Conservation (phyloP, 2,888 invertebrate species). For the Tyria jacobaeae region DNA sequence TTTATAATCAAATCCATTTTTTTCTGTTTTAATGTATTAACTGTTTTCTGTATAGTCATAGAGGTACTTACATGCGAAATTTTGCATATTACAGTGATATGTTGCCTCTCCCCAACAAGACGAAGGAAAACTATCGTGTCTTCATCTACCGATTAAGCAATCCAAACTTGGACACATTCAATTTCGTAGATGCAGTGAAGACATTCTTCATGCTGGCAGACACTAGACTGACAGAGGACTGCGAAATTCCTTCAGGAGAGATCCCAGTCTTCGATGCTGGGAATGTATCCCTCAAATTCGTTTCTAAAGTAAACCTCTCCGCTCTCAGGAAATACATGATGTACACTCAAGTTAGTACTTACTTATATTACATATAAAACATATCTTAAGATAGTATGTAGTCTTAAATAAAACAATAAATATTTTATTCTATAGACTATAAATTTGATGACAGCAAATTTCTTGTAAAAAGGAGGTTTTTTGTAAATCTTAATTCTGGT, state of each 20-base stretch:
- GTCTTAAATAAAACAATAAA: too few species aligned
- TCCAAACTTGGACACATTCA: constrained; percentile 88
- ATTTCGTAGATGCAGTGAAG: constrained; percentile 89
- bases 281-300: constrained; percentile 88
- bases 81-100: constrained; percentile 86
- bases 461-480: not conserved
- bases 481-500: too few species aligned
- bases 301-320: constrained; percentile 88
- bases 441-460: too few species aligned
- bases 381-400: not conserved
- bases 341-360: constrained; percentile 87
- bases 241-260: constrained; percentile 88
- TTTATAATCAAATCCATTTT: too few species aligned
- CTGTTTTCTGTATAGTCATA: not conserved
- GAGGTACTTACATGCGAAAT: not conserved
- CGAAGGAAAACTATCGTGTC: constrained; percentile 89
- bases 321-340: constrained; percentile 90
- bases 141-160: constrained; percentile 89
- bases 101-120: constrained; percentile 89
- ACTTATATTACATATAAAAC: not conserved
- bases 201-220: constrained; percentile 91
- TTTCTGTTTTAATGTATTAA: too few species aligned
- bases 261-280: constrained; percentile 91
- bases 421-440: too few species aligned
- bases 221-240: constrained; percentile 88